Conservation (phyloP, 2,113 vertebrate species). For the Anseranas semipalmata region DNA sequence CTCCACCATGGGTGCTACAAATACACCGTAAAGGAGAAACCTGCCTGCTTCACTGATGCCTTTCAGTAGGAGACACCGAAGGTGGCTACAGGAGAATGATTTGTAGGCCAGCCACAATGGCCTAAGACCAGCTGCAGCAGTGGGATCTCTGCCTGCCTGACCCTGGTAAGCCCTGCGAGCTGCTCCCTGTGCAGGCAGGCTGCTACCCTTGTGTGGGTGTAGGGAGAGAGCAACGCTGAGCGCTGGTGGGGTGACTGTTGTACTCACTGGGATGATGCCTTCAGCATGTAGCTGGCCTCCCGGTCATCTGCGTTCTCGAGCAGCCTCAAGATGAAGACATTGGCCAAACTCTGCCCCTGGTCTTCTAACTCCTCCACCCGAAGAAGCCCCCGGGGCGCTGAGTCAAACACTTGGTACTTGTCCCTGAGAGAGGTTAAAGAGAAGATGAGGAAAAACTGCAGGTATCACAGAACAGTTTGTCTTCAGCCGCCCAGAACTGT, state of each 20-base stretch:
- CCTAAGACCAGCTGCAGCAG: neutral
- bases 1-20: neutral
- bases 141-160: neutral
- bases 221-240: neutral
- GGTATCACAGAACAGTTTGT: neutral
- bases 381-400: conserved; percentile 88
- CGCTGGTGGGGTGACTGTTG: fast-evolving
- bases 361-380: conserved; percentile 94
- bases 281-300: conserved; percentile 90
- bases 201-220: neutral
- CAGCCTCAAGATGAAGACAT: conserved; percentile 89
- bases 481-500: neutral
- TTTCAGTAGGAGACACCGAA: neutral
- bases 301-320: conserved; percentile 93
- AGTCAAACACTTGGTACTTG: conserved; percentile 94
- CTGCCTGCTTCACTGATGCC: neutral
- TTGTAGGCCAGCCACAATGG: neutral
- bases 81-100: fast-evolving
- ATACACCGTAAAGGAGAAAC: fast-evolving
- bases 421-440: conserved; percentile 75
- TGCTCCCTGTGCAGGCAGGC: neutral
- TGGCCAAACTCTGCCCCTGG: conserved; percentile 92
- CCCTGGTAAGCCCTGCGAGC: neutral
- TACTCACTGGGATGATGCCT: conserved; percentile 92
- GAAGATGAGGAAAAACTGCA: neutral